Evolutionary conservation across 2,888 invertebrate species (phyloP).

Genomic region (Xestoiulus laeticollis): DNA sequence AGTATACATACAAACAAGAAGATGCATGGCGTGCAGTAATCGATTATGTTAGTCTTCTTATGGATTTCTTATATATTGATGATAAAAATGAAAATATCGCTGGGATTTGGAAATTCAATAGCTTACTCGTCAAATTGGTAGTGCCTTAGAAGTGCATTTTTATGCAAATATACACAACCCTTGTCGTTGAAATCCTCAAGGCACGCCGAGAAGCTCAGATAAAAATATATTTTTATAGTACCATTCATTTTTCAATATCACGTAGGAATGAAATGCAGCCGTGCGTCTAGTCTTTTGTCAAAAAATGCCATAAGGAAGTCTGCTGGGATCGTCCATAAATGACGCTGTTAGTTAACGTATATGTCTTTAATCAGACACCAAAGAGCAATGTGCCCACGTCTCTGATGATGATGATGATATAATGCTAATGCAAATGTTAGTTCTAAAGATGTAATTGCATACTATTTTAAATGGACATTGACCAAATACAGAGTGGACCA

Average conservation of each 20-base stretch:
- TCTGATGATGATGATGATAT: no score
- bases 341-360: neutral
- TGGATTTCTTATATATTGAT: slow-evolving; percentile 30
- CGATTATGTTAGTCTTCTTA: neutral
- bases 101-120: neutral
- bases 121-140: neutral
- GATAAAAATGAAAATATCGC: slow-evolving; percentile 16
- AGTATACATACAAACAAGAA: neutral
- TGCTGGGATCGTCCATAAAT: neutral
- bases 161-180: neutral
- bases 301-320: neutral
- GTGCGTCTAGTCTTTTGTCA: neutral
- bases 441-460: no score
- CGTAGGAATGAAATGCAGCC: neutral
- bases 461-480: no score
- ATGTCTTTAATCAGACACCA: no score
- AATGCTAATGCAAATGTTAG: no score
- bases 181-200: neutral
- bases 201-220: neutral
- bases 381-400: no score
- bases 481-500: no score
- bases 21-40: neutral
- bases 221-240: neutral
- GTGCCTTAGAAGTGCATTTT: slow-evolving; percentile 14
- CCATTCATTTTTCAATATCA: slow-evolving; percentile 14